Base-by-base conservation (phyloP, 2,113 vertebrate genomes). In the Candoia aspera region DNA sequence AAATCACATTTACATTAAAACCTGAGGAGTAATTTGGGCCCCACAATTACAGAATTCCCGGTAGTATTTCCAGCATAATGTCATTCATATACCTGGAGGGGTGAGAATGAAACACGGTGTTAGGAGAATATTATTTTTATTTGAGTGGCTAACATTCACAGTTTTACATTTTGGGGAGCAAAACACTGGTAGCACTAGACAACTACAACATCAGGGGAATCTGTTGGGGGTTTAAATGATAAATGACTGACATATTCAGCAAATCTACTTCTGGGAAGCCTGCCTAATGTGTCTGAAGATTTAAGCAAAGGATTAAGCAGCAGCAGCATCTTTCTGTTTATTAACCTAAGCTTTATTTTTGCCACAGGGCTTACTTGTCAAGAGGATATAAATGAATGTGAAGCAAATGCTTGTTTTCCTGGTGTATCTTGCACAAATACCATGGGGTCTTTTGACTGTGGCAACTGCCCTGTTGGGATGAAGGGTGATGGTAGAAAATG, bases 361-460 rank as follows among this genome's bases (percentile, higher is more conserved):
- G 92, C 90, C 87, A 94, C 93, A 98, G 97, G 97, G 83, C 33
- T 93, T 24, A 96, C 93, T 0, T 98, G 97, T 96, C 95, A 96
- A 95, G 96, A 98, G 93, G 97, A 98, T 90, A 90, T 97, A 91
- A 97, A 98, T 1, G 98, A 98, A 95, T 98, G 97, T 55, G 96
- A 98, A 90, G 96, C 95, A 89, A 95, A 49, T 0, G 96, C 95
- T 6, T 98, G 98, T 95, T 98, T 97, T 94, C 97, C 94, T 19
- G 97, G 97, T 92, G 97, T 96, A 60, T 95, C 83, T 92, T 98
- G 97, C 94, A 68, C 95, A 90, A 98, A 98, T 87, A 98, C 92
- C 64, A 97, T 98, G 55, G 97, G 98, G 93, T 98, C 96, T 12
- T 98, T 96, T 83, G 42, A 86, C n/a, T 98, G 98, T 37, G 96